Percentiles rank a stretch among this genome's conserved stretches.
phyloP scores from a whole-genome alignment of 2,888 invertebrate species.

The Esperia sulphurella region DNA sequence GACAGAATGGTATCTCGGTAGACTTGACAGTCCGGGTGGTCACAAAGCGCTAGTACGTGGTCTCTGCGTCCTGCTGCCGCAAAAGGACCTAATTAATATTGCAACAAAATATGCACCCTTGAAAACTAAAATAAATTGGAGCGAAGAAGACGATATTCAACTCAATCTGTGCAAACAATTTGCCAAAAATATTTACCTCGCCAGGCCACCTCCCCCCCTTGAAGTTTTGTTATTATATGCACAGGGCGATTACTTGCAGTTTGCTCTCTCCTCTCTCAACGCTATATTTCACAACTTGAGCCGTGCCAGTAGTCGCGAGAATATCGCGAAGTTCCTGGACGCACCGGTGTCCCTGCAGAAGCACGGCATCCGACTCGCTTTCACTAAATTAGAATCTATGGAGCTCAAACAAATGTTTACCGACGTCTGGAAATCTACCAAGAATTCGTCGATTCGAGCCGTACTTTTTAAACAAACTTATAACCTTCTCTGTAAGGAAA shows the following conservation, averaged over 20 bases:
- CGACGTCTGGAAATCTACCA: slow-evolving; percentile 38
- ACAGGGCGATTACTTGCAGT: slow-evolving; percentile 58
- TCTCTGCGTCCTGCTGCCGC: slow-evolving; percentile 37
- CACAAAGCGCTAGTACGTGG: slow-evolving; percentile 37
- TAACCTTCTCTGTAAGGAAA: slow-evolving; percentile 29
- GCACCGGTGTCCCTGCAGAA: slow-evolving; percentile 47
- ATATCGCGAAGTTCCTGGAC: slow-evolving; percentile 34
- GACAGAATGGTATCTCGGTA: slow-evolving; percentile 27
- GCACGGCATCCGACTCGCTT: slow-evolving; percentile 38
- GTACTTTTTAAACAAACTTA: slow-evolving; percentile 37
- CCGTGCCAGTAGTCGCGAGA: slow-evolving; percentile 22
- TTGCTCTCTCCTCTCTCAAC: slow-evolving; percentile 45
- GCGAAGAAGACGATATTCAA: slow-evolving; percentile 29
- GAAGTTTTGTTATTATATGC: slow-evolving; percentile 45
- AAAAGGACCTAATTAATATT: slow-evolving; percentile 30
- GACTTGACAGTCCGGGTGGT: slow-evolving; percentile 26
- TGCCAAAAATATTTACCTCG: slow-evolving; percentile 42
- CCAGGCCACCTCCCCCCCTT: slow-evolving; percentile 43
- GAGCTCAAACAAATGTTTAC: slow-evolving; percentile 33
- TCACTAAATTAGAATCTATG: slow-evolving; percentile 29
- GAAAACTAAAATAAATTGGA: slow-evolving; percentile 46
- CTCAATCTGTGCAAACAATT: slow-evolving; percentile 47
- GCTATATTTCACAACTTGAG: slow-evolving; percentile 44
- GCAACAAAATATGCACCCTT: slow-evolving; percentile 42
- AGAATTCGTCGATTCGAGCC: slow-evolving; percentile 37